Base-by-base conservation (phyloP, 1,140 invertebrate genomes). In the Leptopilina clavipes region DNA sequence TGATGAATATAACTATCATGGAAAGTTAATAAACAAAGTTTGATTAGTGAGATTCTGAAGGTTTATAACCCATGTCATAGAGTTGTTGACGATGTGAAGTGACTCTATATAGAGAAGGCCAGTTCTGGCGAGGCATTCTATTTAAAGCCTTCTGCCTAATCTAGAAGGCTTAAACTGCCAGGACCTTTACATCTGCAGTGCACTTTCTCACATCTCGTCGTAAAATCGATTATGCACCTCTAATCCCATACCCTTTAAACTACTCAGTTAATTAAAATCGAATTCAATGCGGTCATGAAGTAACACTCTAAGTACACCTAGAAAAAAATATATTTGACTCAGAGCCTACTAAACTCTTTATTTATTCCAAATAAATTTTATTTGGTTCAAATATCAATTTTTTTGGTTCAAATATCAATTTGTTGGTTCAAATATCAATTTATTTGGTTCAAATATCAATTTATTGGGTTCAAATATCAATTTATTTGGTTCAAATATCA, bases 241-340 rank as follows among this genome's bases (percentile, higher is more conserved):
- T 65, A 65, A 65, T 65, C 59, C 59, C 14, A 31, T 31, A 31
- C 25, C 25, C 59, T 19, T n/a, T n/a, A 31, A 65, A 65, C 56
- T 59, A 65, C 59, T 37, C 59, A n/a, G 59, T 31, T 65, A 65
- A 65, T 65, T 59, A 59, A 59, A 59, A 59, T 65, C 19, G 22
- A 3, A 31, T 31, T 14, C 59, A 25, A 5, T 5, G 8, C 10
- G 7, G 22, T 31, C n/a, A 6, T 14, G 44, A n/a, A 5, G 44
- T 48, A 14, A 48, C 44, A n/a, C 9, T 1, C 9, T n/a, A n/a
- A 54, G 43, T 59, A 77, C 70, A 74, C n/a, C 59, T 59, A n/a
- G n/a, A n/a, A n/a, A n/a, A n/a, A n/a, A n/a, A n/a, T n/a, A n/a
- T n/a, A n/a, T n/a, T n/a, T n/a, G n/a, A n/a, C n/a, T n/a, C n/a